Evolutionary conservation across 2,797 vertebrate species (phyloP).

Genomic region (Glossophaga mutica): DNA sequence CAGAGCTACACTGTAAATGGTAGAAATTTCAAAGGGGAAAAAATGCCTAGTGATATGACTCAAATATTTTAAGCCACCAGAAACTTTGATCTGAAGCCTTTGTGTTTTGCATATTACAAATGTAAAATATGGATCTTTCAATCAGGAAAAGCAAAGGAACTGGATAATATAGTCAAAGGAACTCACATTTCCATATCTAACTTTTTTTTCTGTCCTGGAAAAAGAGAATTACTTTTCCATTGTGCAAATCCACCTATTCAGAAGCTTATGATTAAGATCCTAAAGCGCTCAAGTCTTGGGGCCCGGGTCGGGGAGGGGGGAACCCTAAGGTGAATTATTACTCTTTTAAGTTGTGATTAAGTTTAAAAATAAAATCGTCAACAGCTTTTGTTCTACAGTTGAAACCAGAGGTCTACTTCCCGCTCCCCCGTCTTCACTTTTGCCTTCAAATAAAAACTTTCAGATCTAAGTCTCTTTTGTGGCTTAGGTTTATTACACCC

Average conservation of each 20-base stretch:
- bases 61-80: conserved; percentile 29
- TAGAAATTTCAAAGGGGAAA: neutral
- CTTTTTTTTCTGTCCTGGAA: neutral
- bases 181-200: neutral
- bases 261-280: neutral
- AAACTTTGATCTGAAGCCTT: conserved; percentile 32
- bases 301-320: too few relatives aligned
- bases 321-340: conserved; percentile 29
- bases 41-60: neutral
- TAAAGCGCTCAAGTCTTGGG: neutral
- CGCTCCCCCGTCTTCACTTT: conserved; percentile 41
- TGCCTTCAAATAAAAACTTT: conserved; percentile 60
- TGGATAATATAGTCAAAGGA: neutral
- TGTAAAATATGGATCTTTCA: conserved; percentile 16
- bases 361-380: conserved; percentile 61
- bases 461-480: conserved; percentile 41
- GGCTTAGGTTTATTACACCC: conserved; percentile 65
- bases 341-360: conserved; percentile 62
- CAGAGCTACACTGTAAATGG: neutral
- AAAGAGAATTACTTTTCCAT: neutral
- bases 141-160: neutral
- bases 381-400: conserved; percentile 44
- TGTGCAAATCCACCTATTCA: conserved; percentile 23
- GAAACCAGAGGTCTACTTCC: conserved; percentile 48
- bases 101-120: conserved; percentile 8